phyloP scores from a whole-genome alignment of 1,140 invertebrate genomes.

The Agraylea sexmaculata region DNA sequence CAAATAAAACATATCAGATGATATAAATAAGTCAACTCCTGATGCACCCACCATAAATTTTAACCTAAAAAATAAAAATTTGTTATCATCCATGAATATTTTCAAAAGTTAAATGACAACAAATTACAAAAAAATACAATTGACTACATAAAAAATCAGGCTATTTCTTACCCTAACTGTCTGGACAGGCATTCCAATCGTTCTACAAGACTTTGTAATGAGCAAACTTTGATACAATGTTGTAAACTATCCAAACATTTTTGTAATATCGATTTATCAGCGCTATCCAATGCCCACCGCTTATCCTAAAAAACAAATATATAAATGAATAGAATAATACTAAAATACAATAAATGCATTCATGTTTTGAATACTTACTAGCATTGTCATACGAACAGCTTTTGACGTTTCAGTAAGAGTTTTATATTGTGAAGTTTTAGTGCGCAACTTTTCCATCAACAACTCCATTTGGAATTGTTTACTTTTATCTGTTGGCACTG shows the following conservation, averaged over 20 bases:
- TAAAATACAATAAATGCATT: neutral
- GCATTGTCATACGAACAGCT: slow-evolving; percentile 66
- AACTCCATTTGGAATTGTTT: slow-evolving; percentile 68
- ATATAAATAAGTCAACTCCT: slow-evolving; percentile 77
- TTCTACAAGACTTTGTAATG: slow-evolving; percentile 83
- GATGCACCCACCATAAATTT: slow-evolving; percentile 62
- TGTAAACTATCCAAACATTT: slow-evolving; percentile 86
- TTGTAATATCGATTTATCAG: slow-evolving; percentile 74
- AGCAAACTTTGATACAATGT: slow-evolving; percentile 87
- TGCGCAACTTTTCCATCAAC: slow-evolving; percentile 78
- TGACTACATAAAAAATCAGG: slow-evolving; percentile 1
- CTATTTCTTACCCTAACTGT: slow-evolving; percentile 59
- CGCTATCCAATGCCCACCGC: slow-evolving; percentile 65
- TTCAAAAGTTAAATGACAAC: no score
- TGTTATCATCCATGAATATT: slow-evolving; percentile 30
- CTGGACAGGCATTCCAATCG: slow-evolving; percentile 80
- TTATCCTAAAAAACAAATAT: slow-evolving; percentile 54
- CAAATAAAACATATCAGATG: slow-evolving; percentile 93
- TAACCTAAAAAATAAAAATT: slow-evolving; percentile 46
- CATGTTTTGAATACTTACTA: slow-evolving; percentile 45
- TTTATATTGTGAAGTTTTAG: slow-evolving; percentile 65
- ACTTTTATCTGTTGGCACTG: no score
- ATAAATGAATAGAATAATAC: slow-evolving; percentile 9
- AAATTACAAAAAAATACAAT: neutral
- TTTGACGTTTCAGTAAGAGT: slow-evolving; percentile 75